These are phyloP conservation scores for Lymantria monacha DNA, from an alignment of 2,888 invertebrate species.

Conservation along the genomic window DNA sequence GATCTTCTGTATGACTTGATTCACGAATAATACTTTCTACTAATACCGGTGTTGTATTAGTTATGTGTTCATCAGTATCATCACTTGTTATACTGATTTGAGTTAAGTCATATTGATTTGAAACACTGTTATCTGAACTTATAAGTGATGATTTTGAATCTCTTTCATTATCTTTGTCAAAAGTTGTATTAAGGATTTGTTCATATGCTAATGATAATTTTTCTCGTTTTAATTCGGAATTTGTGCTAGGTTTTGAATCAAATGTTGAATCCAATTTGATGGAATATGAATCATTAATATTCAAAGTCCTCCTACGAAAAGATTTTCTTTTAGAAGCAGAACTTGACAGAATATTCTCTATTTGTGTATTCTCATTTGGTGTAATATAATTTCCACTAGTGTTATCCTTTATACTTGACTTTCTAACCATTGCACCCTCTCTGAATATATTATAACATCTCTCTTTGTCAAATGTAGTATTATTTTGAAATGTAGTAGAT, in stretches of 20 bases:
- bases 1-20: conserved; percentile 23
- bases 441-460: conserved; percentile 29
- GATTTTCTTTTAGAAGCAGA: conserved; percentile 15
- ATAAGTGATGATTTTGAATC: conserved; percentile 51
- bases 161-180: conserved; percentile 39
- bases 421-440: conserved; percentile 20
- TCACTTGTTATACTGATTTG: conserved; percentile 66
- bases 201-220: conserved; percentile 6
- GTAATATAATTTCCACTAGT: conserved; percentile 28
- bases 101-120: conserved; percentile 49
- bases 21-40: conserved; percentile 69
- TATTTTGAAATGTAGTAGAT: too few relatives aligned
- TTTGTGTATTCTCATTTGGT: conserved; percentile 18
- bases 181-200: conserved; percentile 42
- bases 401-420: conserved; percentile 18
- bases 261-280: conserved; percentile 33
- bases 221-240: conserved; percentile 1
- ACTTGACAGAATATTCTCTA: conserved; percentile 16
- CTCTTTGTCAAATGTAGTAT: conserved; percentile 21
- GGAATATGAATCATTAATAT: conserved; percentile 9
- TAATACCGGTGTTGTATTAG: conserved; percentile 59
- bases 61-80: conserved; percentile 58
- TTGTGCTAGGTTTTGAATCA: conserved; percentile 25
- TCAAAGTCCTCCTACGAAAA: conserved; percentile 10
- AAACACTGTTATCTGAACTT: conserved; percentile 51